Evolutionary conservation across 2,888 invertebrate genomes (phyloP).

Genomic region (Tetramorium bicarinatum): DNA sequence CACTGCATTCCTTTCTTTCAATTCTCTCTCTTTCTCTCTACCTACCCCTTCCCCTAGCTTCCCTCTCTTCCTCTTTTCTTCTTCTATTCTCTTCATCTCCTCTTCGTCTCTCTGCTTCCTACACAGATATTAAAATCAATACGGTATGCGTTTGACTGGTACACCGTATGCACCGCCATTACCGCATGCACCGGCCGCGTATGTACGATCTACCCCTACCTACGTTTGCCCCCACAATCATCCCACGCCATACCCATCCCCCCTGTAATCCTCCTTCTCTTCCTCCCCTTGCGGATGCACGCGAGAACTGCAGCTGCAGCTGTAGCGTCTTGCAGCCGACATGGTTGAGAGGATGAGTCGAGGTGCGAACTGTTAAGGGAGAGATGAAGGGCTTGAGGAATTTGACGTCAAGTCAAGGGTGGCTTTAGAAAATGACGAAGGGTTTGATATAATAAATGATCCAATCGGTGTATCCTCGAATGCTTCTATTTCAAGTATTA

Average conservation of each 20-base stretch:
- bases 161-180: slow-evolving; percentile 73
- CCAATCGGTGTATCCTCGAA: not conserved
- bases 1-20: slow-evolving; percentile 25
- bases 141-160: slow-evolving; percentile 81
- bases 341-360: slow-evolving; percentile 40
- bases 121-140: slow-evolving; percentile 80
- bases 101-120: slow-evolving; percentile 30
- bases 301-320: slow-evolving; percentile 69
- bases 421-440: slow-evolving; percentile 43
- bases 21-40: slow-evolving; percentile 8
- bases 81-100: slow-evolving; percentile 15
- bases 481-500: slow-evolving; percentile 6
- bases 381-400: slow-evolving; percentile 42
- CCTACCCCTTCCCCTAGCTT: too few relatives aligned
- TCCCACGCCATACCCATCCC: slow-evolving; percentile 40
- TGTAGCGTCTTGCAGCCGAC: slow-evolving; percentile 68
- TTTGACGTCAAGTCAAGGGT: slow-evolving; percentile 43
- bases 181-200: slow-evolving; percentile 67
- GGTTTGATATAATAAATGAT: slow-evolving; percentile 34
- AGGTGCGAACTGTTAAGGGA: slow-evolving; percentile 44
- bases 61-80: not conserved
- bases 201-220: slow-evolving; percentile 47
- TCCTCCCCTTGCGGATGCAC: slow-evolving; percentile 61
- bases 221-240: slow-evolving; percentile 50
- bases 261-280: slow-evolving; percentile 28